Evolutionary conservation across 37 sponge, comb jelly and placozoan species (phyloP), one percentile per base, ranked within the genome.

Genomic region (Petrosia ficiformis): DNA sequence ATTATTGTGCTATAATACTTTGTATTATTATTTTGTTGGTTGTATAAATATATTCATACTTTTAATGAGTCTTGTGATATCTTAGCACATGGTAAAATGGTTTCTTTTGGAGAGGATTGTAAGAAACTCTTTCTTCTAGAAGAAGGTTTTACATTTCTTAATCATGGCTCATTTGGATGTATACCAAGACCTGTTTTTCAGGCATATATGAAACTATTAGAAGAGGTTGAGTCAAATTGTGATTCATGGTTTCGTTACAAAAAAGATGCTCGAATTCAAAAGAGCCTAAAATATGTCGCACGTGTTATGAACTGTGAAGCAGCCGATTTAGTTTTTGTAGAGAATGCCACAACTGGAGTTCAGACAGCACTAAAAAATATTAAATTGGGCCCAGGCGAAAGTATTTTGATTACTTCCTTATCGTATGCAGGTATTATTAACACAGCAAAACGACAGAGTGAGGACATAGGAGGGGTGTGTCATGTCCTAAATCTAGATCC

Each of bases 141-240:
- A 28, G 19, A 67, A 26, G 80, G 72, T 11, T 34, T 34, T 2
- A 36, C 52, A 3, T 79, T 79, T 39, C 40, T 59, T 24, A 89
- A 89, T 56, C 84, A 84, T 40, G 84, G 85, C 42, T 78, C 90
- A 16, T 84, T 79, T 60, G 85, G 85, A 10, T 42, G 76, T 28
- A 80, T 89, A 8, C 85, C 90, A 24, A 22, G 71, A 6, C 59
- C 80, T 24, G 71, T 89, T 11, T 52, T 31, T 19, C 71, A 44
- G 26, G 38, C 57, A 1, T 72, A 63, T 25, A 24, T 21, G 0
- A 28, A 56, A 22, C 67, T 72, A 16, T 64, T 71, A 22, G 44
- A 42, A n/a, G 34, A 57, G 40, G 64, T 78, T 5, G 80, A 89
- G 63, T 35, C 32, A 0, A 11, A 78, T 25, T 80, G 80, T 10